Conservation (phyloP, 2,888 invertebrate species). For the Clanis bilineata region DNA sequence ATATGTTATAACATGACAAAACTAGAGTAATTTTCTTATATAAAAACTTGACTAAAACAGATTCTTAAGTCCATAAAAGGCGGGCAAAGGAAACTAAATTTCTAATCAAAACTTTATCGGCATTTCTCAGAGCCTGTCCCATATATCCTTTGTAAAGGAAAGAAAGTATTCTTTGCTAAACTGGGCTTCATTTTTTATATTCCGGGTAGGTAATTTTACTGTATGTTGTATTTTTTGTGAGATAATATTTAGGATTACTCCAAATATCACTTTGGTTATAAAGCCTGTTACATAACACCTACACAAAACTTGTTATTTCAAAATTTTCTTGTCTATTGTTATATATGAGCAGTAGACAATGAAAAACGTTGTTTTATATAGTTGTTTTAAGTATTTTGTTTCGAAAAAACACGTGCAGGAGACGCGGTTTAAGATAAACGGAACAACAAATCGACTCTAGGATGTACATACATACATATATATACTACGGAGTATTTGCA, state of each 20-base stretch:
- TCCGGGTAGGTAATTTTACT: background rate
- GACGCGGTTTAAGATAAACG: no score
- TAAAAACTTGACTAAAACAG: conserved; percentile 2
- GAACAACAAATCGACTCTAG: background rate
- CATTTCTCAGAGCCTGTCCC: background rate
- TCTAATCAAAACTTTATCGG: conserved; percentile 9
- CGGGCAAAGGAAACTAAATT: background rate
- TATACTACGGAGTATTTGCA: background rate
- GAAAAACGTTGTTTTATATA: no score
- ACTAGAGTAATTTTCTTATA: background rate
- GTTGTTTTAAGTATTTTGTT: no score
- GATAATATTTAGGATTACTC: background rate
- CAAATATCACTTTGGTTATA: background rate
- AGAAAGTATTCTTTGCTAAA: background rate
- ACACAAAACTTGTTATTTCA: no score
- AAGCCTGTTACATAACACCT: no score
- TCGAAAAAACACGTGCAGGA: no score
- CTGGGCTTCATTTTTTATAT: background rate
- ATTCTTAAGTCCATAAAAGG: background rate
- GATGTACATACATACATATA: no score
- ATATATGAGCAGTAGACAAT: no score
- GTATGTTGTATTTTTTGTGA: background rate
- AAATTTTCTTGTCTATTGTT: no score
- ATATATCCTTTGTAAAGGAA: background rate
- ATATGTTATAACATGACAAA: no score